Base-by-base conservation (phyloP, 2,888 invertebrate species). In the Oasisia sp. region DNA sequence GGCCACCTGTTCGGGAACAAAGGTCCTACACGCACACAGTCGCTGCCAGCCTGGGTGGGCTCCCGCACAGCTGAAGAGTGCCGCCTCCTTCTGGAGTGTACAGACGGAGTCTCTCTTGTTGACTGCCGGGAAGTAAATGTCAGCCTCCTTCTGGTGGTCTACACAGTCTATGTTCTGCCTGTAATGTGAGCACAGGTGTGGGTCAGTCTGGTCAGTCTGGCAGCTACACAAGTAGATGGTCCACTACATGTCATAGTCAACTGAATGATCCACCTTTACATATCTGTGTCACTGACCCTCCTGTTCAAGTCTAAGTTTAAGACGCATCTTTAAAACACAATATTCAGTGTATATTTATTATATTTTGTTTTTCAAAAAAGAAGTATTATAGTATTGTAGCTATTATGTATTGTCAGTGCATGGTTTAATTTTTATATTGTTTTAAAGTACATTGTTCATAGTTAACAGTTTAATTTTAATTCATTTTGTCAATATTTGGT, bases 1-100 rank as follows among this genome's bases (percentile, higher is more conserved):
- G 19, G 92, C 92, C 14, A 92, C 27, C 90, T 92, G 92, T n/a
- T 91, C 89, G 3, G 32, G 56, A 32, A 90, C 12, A 45, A 90
- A 92, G 56, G 89, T 89, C 32, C 93, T 92, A 91, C 93, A 93
- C 9, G 93, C 91, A 56, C 93, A 93, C 32, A 93, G 32, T 50
- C 93, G 58, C 50, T 32, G 91, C 58, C 44, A 38, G n/a, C 56
- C 9, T 4, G 32, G 89, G 38, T 32, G 50, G 14, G 90, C 89
- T 8, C 92, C 92, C 3, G 93, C 93, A 38, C 93, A 93, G 50
- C 92, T 92, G 91, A 91, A 92, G 14, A 93, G 56, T 5, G 50
- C 14, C 9, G 19, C 9, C 14, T 91, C 19, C n/a, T 32, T 56
- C 92, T 92, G 92, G 1, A 92, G 74, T 8, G 89, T 50, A 32